Percentiles rank a stretch among this genome's conserved stretches.
Evolutionary conservation across 2,888 invertebrate genomes (phyloP).

Genomic region (Glyphotaelius pellucidus): DNA sequence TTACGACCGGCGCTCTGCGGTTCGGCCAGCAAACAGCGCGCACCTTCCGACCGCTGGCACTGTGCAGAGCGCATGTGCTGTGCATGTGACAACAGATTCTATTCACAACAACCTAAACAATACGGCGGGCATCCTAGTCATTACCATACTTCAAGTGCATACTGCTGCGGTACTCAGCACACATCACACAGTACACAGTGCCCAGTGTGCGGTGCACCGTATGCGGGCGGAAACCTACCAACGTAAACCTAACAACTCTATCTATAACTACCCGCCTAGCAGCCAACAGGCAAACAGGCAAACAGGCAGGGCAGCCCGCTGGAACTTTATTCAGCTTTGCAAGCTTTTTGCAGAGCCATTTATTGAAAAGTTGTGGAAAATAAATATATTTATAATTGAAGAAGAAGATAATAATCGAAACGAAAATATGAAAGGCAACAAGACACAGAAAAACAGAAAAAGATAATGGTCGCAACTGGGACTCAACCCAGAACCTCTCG

Average conservation of each 20-base stretch:
- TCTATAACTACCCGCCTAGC: background rate
- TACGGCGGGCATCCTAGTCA: background rate
- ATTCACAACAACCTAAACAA: background rate
- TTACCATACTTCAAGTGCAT: background rate
- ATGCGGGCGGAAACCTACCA: background rate
- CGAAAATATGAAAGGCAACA: too few species aligned
- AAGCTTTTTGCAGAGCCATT: background rate
- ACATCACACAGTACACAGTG: background rate
- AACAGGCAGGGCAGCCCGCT: background rate
- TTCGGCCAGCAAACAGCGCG: conserved; percentile 6
- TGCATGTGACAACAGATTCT: background rate
- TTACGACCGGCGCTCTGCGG: conserved; percentile 29
- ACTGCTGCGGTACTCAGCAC: background rate
- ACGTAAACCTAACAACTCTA: background rate
- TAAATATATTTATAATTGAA: too few species aligned
- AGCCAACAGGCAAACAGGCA: background rate
- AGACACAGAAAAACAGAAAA: too few species aligned
- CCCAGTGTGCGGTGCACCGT: background rate
- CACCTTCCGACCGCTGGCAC: background rate
- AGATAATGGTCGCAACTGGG: too few species aligned
- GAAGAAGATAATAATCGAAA: too few species aligned
- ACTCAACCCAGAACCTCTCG: too few species aligned
- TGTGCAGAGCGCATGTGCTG: background rate
- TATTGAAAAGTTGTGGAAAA: too few species aligned
- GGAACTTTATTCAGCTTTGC: background rate